Conservation (phyloP, 2,113 vertebrate species). For the Bubo scandiacus region DNA sequence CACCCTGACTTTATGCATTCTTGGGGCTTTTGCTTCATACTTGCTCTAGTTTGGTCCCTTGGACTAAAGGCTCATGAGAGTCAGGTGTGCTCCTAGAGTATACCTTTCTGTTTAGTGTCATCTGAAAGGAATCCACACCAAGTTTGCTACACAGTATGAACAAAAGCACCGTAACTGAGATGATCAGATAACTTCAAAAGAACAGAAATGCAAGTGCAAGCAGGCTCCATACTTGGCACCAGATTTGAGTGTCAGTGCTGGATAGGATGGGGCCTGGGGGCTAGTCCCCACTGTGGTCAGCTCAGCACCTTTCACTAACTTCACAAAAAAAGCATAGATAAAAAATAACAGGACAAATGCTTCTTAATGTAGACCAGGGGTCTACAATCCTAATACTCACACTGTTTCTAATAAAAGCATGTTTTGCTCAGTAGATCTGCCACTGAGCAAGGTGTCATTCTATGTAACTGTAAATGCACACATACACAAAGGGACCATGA, state of each 20-base stretch:
- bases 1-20: neutral
- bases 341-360: neutral
- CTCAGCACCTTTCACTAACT: neutral
- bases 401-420: neutral
- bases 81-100: neutral
- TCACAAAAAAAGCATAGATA: neutral
- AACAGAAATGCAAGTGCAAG: neutral
- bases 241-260: neutral
- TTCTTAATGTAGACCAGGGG: neutral
- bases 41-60: neutral
- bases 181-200: neutral
- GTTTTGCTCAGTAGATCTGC: neutral
- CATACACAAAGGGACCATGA: neutral
- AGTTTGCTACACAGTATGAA: neutral
- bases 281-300: neutral
- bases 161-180: neutral
- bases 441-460: neutral
- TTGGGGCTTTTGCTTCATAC: neutral
- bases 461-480: neutral
- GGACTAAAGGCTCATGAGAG: neutral
- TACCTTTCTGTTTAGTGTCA: neutral
- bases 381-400: neutral
- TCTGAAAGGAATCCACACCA: neutral
- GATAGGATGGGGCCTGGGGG: neutral
- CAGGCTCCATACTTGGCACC: neutral